Percentiles rank a stretch among this genome's conserved stretches.
phyloP scores from a whole-genome alignment of 2,797 vertebrate genomes.

The Gymnodraco acuticeps region DNA sequence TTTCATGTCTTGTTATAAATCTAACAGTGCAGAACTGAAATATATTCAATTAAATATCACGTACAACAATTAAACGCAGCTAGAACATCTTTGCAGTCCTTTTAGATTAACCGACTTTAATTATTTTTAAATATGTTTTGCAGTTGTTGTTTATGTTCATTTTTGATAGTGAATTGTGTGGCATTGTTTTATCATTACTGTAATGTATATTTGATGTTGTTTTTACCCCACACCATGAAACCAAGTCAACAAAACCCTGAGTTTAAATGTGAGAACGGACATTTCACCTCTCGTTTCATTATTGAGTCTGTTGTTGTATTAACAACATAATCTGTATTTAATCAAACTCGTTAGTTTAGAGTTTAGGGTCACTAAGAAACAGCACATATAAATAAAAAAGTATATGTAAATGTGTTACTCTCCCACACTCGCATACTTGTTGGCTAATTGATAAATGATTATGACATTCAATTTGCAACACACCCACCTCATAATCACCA shows the following conservation, averaged over 20 bases:
- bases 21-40: neutral
- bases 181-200: neutral
- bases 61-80: neutral
- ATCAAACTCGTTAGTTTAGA: conserved; percentile 8
- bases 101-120: too few species aligned
- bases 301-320: neutral
- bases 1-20: neutral
- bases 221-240: neutral
- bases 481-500: conserved; percentile 38
- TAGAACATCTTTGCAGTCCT: neutral
- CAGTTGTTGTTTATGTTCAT: neutral
- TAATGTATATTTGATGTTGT: neutral
- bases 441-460: conserved; percentile 54
- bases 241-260: neutral
- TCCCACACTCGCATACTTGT: conserved; percentile 32
- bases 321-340: conserved; percentile 18
- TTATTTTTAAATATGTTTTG: too few species aligned
- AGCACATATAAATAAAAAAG: too few species aligned
- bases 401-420: conserved; percentile 27
- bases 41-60: too few species aligned
- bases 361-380: conserved; percentile 6
- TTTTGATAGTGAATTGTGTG: neutral
- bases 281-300: too few species aligned
- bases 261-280: conserved; percentile 1
- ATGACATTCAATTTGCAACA: conserved; percentile 50